Percentiles rank a stretch among this genome's conserved stretches.
These are phyloP conservation scores for Thecocarcelia acutangulata DNA, from an alignment of 2,888 invertebrate species.

Conservation along the genomic window DNA sequence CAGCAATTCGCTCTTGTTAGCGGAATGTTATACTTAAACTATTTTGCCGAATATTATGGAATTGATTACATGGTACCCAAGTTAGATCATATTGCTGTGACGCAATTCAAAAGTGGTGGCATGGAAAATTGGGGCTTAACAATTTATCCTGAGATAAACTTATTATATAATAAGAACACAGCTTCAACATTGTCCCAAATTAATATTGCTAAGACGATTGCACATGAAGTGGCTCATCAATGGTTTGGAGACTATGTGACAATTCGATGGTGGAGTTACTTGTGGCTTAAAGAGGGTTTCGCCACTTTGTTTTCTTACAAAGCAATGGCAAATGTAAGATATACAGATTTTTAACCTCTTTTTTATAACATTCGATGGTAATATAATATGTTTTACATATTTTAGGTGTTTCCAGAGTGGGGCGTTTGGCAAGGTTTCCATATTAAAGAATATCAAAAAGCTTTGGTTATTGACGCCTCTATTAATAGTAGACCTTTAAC, in stretches of 20 bases:
- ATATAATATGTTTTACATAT: neutral
- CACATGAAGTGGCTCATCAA: too few species aligned
- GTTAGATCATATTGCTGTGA: too few species aligned
- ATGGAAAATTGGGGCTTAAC: too few species aligned
- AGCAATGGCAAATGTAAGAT: too few species aligned
- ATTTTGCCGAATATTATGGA: too few species aligned
- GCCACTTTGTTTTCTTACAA: too few species aligned
- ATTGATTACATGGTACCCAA: too few species aligned
- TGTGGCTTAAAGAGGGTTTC: too few species aligned
- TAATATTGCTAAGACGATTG: constrained; percentile 83
- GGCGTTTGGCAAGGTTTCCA: too few species aligned
- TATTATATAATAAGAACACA: constrained; percentile 75
- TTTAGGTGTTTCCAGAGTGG: constrained; percentile 82
- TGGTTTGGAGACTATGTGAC: constrained; percentile 91
- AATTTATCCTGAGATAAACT: constrained; percentile 77
- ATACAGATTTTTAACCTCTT: too few species aligned
- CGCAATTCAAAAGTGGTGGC: too few species aligned
- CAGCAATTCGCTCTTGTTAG: constrained; percentile 88
- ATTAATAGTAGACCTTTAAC: constrained; percentile 90
- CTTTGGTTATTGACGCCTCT: constrained; percentile 87
- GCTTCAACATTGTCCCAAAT: constrained; percentile 76
- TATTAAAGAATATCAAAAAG: constrained; percentile 83
- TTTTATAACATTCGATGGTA: too few species aligned
- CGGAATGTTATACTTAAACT: constrained; percentile 86
- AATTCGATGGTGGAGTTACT: constrained; percentile 86